Base-by-base conservation (phyloP, 2,888 invertebrate species). In the Tachina lurida region DNA sequence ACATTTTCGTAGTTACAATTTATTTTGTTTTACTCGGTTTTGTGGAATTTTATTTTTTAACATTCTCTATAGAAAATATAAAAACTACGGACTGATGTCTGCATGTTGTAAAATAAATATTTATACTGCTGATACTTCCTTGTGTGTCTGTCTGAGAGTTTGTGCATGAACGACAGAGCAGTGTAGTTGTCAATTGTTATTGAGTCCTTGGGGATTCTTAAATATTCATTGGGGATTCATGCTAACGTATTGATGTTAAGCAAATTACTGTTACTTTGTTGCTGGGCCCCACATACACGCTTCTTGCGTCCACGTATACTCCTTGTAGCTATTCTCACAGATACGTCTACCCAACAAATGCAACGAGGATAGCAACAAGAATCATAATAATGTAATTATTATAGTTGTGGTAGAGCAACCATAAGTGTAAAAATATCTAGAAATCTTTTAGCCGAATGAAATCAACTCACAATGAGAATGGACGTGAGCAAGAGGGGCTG, bases 151-250 rank as follows among this genome's bases (percentile, higher is more conserved):
- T 0, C 7, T 56, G 15, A 43, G n/a, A 12, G 19, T n/a, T 31
- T 31, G 15, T 19, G 54, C 49, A 10, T 45, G 7, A 39, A 41
- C 10, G 10, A 65, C 22, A 15, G 9, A 43, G 17, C 17, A 56
- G 52, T 67, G 49, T 65, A 76, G 62, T 86, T 86, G 83, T 80
- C 83, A 83, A 83, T 83, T 83, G 83, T 79, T 83, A 73, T 83
- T 76, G 73, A 80, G 73, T 83, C 86, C 86, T 83, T 76, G 65
- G 86, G 79, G 79, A 86, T 41, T 83, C 76, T 71, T 86, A 76
- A 76, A 86, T 86, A 86, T 67, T 80, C 83, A 83, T 76, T 80
- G 73, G 83, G 80, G 86, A 78, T 77, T 73, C 83, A 78, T 84
- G 67, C 77, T 56, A 70, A 73, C 65, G 58, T 83, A 83, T 71